Conservation (phyloP, 2,888 invertebrate species). For the Cheiracanthium punctorium region DNA sequence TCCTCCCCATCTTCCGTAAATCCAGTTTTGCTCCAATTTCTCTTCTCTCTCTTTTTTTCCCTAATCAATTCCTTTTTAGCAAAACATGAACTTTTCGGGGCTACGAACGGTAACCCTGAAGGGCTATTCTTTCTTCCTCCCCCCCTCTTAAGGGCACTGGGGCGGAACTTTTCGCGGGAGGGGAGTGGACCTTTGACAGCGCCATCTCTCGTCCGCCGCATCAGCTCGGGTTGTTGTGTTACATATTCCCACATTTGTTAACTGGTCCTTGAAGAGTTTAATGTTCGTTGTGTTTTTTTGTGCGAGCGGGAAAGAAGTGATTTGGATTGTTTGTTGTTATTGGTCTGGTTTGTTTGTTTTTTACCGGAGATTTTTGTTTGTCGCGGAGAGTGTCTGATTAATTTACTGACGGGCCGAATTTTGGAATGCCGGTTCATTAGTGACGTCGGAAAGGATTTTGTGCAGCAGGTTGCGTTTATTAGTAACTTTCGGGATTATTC, state of each 20-base stretch:
- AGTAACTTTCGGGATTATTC: background rate
- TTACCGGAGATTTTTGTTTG: background rate
- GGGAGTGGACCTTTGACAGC: background rate
- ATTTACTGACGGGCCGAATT: too few species aligned
- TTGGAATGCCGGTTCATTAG: background rate
- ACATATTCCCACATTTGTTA: conserved; percentile 44
- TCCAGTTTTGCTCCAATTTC: conserved; percentile 51
- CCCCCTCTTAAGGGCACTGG: conserved; percentile 9
- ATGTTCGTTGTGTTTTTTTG: background rate
- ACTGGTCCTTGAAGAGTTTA: conserved; percentile 37
- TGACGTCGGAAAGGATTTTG: background rate
- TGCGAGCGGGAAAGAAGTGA: background rate
- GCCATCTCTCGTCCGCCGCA: conserved; percentile 46
- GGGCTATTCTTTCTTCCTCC: background rate
- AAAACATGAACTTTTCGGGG: conserved; percentile 12
- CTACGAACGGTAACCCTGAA: background rate
- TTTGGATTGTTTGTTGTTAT: background rate
- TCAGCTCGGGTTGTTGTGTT: conserved; percentile 46
- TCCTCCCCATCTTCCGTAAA: background rate
- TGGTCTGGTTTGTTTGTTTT: background rate
- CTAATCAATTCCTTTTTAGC: conserved; percentile 20
- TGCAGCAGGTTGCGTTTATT: background rate
- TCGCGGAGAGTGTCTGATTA: too few species aligned
- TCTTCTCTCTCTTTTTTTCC: too few species aligned
- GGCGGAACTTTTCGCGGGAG: conserved; percentile 28